Evolutionary conservation across 2,113 vertebrate species (phyloP), one percentile per base, ranked within the genome.

Genomic region (Pardalotus punctatus): DNA sequence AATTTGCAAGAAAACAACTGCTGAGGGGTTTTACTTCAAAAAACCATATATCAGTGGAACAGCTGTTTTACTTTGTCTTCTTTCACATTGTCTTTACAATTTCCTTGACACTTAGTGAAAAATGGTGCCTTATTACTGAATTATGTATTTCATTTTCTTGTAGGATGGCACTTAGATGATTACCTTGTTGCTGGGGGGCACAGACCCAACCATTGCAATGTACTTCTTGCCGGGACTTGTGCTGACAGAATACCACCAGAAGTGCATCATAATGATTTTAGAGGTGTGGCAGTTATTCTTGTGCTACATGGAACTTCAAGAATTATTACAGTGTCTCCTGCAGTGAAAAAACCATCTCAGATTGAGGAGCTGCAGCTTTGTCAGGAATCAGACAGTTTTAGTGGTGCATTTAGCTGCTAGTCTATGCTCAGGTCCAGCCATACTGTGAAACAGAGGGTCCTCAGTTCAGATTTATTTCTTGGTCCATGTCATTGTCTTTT

Each of bases 41-140:
- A 86, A 89, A 15, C 2, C 14, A 28, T 23, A 1, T 47, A 21
- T 57, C n/a, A 66, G 22, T 50, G 22, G 22, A 91, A 56, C 3
- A 62, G 9, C 40, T 47, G 22, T 4, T 42, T 3, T 48, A 25
- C 12, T 54, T 83, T 51, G 1, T 42, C 40, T 35, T n/a, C 12
- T 42, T 79, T n/a, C 21, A 25, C 29, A 19, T 15, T 57, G 15
- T 19, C 61, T 82, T 71, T 23, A 36, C 0, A 0, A 66, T 2
- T 56, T 81, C 31, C 45, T 84, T 70, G 20, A n/a, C 23, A 53
- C 17, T 57, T 94, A 64, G 27, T 24, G 23, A 14, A 40, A 90
- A 91, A 60, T 40, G 11, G 3, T 56, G 35, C 12, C 11, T 78
- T 62, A 67, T 51, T 56, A 33, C 15, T 21, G 35, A 82, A 47